Conservation (phyloP, 30 jellyfish, hydroid and myxozoan genomes). For the Chironex yamaguchii region DNA sequence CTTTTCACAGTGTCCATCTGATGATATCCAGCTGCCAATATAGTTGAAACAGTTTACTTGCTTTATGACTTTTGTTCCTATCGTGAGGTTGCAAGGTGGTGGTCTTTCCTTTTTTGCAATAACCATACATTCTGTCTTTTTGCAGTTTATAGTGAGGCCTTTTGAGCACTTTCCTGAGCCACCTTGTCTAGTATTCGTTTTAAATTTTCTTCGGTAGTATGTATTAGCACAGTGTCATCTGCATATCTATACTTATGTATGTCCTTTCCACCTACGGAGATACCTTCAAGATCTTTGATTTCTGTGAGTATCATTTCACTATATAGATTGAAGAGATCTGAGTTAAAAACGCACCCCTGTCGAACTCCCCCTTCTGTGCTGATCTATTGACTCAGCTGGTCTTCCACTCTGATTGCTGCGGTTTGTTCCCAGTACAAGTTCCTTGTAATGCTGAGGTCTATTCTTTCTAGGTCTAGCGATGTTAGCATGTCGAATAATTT, state of each 20-base stretch:
- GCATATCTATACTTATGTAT: too few relatives aligned
- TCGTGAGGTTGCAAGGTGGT: slow-evolving; percentile 48
- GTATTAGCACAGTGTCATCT: too few relatives aligned
- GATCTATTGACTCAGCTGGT: not conserved
- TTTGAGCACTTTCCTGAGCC: too few relatives aligned
- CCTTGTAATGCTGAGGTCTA: not conserved
- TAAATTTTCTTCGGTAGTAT: too few relatives aligned
- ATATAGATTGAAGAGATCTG: too few relatives aligned
- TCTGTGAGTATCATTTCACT: too few relatives aligned
- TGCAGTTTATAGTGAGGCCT: slow-evolving; percentile 58
- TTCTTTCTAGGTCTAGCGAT: not conserved
- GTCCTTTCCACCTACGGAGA: too few relatives aligned
- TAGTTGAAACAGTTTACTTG: slow-evolving; percentile 55
- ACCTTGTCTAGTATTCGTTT: too few relatives aligned
- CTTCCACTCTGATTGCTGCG: not conserved
- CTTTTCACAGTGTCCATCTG: slow-evolving; percentile 58
- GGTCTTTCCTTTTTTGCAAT: slow-evolving; percentile 29
- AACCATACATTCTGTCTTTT: slow-evolving; percentile 43
- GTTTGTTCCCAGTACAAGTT: slow-evolving; percentile 14
- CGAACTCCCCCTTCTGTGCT: not conserved
- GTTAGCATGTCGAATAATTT: not conserved
- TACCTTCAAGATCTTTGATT: too few relatives aligned
- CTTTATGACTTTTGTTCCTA: slow-evolving; percentile 53
- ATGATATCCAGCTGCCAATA: slow-evolving; percentile 52
- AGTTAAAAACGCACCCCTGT: too few relatives aligned